Base-by-base conservation (phyloP, 2,113 vertebrate genomes). In the Salvelinus alpinus region DNA sequence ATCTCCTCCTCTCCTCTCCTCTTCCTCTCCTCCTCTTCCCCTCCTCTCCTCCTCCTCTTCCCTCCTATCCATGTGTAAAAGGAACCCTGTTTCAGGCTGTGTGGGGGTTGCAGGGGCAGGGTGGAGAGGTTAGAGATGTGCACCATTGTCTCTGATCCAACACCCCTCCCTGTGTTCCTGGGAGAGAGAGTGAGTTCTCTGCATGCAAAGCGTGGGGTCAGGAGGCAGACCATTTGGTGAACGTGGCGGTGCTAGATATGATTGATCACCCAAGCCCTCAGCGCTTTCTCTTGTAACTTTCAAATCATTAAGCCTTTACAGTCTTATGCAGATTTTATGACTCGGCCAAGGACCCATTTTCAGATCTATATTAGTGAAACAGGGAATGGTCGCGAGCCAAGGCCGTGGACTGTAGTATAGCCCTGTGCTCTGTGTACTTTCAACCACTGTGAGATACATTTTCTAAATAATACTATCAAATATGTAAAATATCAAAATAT, bases 281-380 rank as follows among this genome's bases (percentile, higher is more conserved):
- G 79, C 90, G 88, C 91, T 92, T 87, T 89, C 90, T 85, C 91
- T 84, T 92, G 92, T 93, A 93, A 93, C 91, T 92, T 92, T 90
- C 80, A 92, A 93, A 93, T 94, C 90, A 94, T 94, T 92, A 94
- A 92, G 91, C 92, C 86, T 89, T 91, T 91, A 91, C 86, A 91
- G 80, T 83, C 80, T 83, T 86, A 91, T 88, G 87, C 83, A 87
- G 89, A 89, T 91, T 92, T 91, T 90, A 94, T 85, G 48, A 86
- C 88, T 89, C 82, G 72, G 82, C 24, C 54, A 22, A 57, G 18
- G 71, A 64, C 77, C 16, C 14, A 29, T 38, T 29, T 67, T 68
- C 65, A 67, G 65, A 29, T 67, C 65, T 31, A 66, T 31, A 66
- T 66, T 18, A 66, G 64, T 44, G 2, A 44, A 44, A 11, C 38